phyloP scores from a whole-genome alignment of 2,888 invertebrate genomes.

The Carpatolechia fugitivella region DNA sequence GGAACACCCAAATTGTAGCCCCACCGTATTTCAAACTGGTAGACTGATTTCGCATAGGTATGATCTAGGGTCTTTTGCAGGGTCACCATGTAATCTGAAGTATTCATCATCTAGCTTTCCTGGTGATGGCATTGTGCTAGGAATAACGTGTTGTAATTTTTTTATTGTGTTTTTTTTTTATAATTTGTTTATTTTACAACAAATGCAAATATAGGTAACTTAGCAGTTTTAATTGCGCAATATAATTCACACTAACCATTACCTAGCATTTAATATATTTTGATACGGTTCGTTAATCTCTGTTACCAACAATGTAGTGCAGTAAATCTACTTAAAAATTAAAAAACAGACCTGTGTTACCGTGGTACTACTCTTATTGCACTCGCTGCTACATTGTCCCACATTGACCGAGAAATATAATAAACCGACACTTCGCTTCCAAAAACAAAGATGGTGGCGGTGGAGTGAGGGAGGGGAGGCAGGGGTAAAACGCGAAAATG shows the following conservation, averaged over 20 bases:
- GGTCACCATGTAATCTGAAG: too few relatives aligned
- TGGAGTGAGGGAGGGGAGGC: constrained; percentile 19
- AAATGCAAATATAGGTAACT: too few relatives aligned
- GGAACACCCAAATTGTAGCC: constrained; percentile 1
- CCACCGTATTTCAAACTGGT: not conserved
- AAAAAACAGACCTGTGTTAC: not conserved
- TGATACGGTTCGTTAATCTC: not conserved
- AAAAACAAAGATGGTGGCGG: constrained; percentile 59
- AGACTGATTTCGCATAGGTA: not conserved
- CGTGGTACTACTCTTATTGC: not conserved
- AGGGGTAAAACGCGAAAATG: constrained; percentile 25
- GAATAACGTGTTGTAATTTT: too few relatives aligned
- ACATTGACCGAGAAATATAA: constrained; percentile 35
- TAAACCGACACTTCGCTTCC: constrained; percentile 52
- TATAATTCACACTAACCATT: too few relatives aligned
- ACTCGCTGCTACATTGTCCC: constrained; percentile 26
- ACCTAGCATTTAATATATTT: too few relatives aligned
- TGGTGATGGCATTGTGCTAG: too few relatives aligned
- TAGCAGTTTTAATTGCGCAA: too few relatives aligned
- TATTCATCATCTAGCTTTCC: too few relatives aligned
- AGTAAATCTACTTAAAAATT: not conserved
- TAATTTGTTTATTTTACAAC: too few relatives aligned
- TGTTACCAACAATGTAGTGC: too few relatives aligned
- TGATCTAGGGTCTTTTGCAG: too few relatives aligned
- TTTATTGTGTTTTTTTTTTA: too few relatives aligned